Conservation (phyloP, 2,113 vertebrate genomes). For the Istiophorus platypterus region DNA sequence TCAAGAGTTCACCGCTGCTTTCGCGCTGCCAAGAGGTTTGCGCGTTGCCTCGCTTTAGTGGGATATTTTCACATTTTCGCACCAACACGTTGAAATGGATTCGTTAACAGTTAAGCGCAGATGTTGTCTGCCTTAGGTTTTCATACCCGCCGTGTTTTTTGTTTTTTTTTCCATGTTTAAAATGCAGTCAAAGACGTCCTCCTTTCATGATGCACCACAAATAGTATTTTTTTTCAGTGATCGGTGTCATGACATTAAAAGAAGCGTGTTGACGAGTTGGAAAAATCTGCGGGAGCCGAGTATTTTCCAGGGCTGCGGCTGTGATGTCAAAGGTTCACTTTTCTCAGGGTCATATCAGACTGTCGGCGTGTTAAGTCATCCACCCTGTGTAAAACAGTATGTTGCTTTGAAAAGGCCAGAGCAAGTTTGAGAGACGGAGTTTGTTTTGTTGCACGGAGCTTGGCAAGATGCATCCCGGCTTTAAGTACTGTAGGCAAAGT, state of each 20-base stretch:
- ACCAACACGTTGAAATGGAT: not conserved
- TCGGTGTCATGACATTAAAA: not conserved
- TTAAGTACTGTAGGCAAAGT: slow-evolving; percentile 66
- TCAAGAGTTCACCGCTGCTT: slow-evolving; percentile 18
- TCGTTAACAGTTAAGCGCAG: not conserved
- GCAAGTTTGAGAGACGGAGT: slow-evolving; percentile 32
- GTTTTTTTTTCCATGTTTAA: slow-evolving; percentile 34
- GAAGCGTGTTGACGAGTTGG: not conserved
- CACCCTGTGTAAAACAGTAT: not conserved
- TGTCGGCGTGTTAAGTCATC: not conserved
- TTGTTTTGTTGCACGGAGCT: slow-evolving; percentile 66
- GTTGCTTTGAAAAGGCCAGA: slow-evolving; percentile 23
- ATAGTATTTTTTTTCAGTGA: not conserved
- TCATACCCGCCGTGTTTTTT: slow-evolving; percentile 24
- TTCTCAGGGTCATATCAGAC: slow-evolving; percentile 5
- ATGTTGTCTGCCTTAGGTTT: slow-evolving; percentile 20
- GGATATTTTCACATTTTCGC: slow-evolving; percentile 25
- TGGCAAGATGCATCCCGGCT: slow-evolving; percentile 58
- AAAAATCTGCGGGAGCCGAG: not conserved
- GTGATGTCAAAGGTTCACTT: slow-evolving; percentile 14
- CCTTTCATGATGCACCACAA: slow-evolving; percentile 28
- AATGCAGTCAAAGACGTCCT: slow-evolving; percentile 28
- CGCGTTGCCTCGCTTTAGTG: not conserved
- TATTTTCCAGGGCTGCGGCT: slow-evolving; percentile 1
- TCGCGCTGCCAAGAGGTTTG: slow-evolving; percentile 7